A percentile compares a stretch with the other conserved stretches of the same genome.
Conservation (phyloP, 2,113 vertebrate genomes). For the Tretioscincus oriximinensis region DNA sequence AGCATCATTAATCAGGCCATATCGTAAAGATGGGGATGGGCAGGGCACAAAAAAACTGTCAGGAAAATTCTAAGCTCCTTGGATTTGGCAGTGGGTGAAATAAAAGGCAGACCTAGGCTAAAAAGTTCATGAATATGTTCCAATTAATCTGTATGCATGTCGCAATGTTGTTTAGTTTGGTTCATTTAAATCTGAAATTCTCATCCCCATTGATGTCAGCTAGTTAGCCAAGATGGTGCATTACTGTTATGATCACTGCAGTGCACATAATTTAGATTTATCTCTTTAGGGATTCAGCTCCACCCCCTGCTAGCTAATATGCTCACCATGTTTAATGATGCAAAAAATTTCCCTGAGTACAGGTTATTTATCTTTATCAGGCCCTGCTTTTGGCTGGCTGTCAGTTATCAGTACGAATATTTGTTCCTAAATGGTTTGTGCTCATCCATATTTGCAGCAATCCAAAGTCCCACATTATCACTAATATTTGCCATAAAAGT, state of each 20-base stretch:
- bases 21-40: conserved; percentile 59
- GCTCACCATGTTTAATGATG: conserved; percentile 93
- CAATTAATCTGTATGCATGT: conserved; percentile 76
- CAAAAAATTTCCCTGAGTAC: conserved; percentile 89
- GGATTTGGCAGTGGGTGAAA: conserved; percentile 63
- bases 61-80: conserved; percentile 64
- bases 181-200: conserved; percentile 80
- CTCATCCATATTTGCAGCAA: conserved; percentile 79
- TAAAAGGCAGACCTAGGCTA: conserved; percentile 56
- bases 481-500: conserved; percentile 73
- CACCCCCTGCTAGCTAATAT: conserved; percentile 87
- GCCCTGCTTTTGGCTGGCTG: conserved; percentile 76
- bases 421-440: conserved; percentile 77
- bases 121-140: conserved; percentile 73
- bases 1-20: conserved; percentile 70
- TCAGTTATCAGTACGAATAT: conserved; percentile 78
- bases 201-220: conserved; percentile 81
- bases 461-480: conserved; percentile 70
- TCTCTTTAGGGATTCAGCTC: conserved; percentile 86
- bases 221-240: conserved; percentile 79
- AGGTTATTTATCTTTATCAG: conserved; percentile 95
- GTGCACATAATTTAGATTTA: conserved; percentile 85
- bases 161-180: conserved; percentile 76
- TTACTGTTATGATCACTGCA: conserved; percentile 83
- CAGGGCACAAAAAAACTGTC: conserved; percentile 52